phyloP scores from a whole-genome alignment of 1,140 invertebrate genomes.

The Trichonephila inaurata region DNA sequence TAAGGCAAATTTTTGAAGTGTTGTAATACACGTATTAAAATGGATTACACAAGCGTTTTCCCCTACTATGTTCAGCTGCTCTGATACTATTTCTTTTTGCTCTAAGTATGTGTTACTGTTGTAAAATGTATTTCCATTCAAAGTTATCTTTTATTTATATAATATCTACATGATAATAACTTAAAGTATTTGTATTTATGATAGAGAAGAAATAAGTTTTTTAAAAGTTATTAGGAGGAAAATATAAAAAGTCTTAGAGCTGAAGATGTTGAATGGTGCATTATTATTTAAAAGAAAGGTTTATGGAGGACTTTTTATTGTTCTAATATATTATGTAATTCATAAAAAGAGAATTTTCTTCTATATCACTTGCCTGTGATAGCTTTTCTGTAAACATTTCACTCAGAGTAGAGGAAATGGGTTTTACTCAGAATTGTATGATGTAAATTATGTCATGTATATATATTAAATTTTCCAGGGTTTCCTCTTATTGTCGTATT shows the following conservation, averaged over 20 bases:
- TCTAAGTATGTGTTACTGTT: too few relatives aligned
- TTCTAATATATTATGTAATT: constrained; percentile 1
- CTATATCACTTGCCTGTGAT: constrained; percentile 76
- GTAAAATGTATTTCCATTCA: too few relatives aligned
- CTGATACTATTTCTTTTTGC: too few relatives aligned
- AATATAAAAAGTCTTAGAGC: neutral
- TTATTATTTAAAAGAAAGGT: neutral
- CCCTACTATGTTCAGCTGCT: too few relatives aligned
- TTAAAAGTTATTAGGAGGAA: too few relatives aligned
- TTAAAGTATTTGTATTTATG: too few relatives aligned
- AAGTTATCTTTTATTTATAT: too few relatives aligned
- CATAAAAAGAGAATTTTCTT: constrained; percentile 21
- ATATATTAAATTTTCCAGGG: constrained; percentile 39
- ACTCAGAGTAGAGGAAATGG: constrained; percentile 50
- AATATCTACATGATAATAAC: too few relatives aligned
- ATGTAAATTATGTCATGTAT: constrained; percentile 43
- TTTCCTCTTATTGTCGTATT: constrained; percentile 57
- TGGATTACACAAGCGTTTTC: too few relatives aligned
- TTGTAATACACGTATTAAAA: too few relatives aligned
- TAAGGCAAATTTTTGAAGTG: too few relatives aligned
- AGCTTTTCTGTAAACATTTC: constrained; percentile 74
- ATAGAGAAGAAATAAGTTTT: too few relatives aligned
- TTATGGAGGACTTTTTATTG: neutral
- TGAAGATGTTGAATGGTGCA: neutral
- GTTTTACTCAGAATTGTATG: constrained; percentile 52